Conservation (phyloP, 64 coral and sea anemone species). For the Acropora yongei region DNA sequence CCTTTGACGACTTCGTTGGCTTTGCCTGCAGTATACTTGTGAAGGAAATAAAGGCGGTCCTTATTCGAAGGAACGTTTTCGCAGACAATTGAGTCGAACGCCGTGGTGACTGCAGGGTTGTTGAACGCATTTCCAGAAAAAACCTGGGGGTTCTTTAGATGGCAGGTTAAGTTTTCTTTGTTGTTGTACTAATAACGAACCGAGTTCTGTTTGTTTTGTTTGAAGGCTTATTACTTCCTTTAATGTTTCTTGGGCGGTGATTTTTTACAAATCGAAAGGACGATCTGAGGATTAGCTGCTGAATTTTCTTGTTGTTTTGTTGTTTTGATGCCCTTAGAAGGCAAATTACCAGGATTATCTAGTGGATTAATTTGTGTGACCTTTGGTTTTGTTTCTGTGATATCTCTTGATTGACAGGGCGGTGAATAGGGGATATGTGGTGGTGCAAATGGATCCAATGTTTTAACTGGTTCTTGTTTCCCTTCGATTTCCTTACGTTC, state of each 20-base stretch:
- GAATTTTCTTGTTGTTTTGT: too few species aligned
- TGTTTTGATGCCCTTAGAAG: too few species aligned
- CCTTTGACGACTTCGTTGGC: slow-evolving; percentile 6
- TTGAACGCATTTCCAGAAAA: slow-evolving; percentile 63
- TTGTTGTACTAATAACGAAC: slow-evolving; percentile 39
- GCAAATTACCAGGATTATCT: too few species aligned
- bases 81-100: slow-evolving; percentile 52
- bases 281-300: too few species aligned
- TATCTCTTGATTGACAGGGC: too few species aligned
- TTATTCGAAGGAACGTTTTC: slow-evolving; percentile 32
- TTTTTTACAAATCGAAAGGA: too few species aligned
- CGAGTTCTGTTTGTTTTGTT: slow-evolving; percentile 67
- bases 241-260: background rate
- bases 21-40: slow-evolving; percentile 51
- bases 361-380: too few species aligned
- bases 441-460: too few species aligned
- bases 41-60: background rate
- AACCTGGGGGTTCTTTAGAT: slow-evolving; percentile 43
- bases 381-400: too few species aligned
- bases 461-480: too few species aligned
- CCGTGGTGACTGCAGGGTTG: slow-evolving; percentile 47
- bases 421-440: too few species aligned
- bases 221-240: slow-evolving; percentile 46
- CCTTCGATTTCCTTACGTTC: background rate
- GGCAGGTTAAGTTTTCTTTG: slow-evolving; percentile 49